Conservation (phyloP, 2,797 vertebrate species). For the Coilia nasus region DNA sequence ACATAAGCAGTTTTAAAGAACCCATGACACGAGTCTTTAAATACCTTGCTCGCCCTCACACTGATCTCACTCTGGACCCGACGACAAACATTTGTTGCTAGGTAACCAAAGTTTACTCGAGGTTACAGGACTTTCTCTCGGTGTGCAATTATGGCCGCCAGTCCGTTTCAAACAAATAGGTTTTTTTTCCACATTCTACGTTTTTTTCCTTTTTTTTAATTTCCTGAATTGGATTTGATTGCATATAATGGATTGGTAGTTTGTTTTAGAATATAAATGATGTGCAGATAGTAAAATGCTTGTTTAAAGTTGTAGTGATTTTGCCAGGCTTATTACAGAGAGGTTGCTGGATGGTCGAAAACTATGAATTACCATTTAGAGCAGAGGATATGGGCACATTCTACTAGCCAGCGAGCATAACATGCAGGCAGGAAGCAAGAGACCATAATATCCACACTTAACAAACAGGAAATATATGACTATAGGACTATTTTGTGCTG, state of each 20-base stretch:
- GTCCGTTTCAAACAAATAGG: neutral
- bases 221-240: neutral
- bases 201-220: neutral
- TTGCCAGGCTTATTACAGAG: neutral
- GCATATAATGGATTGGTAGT: neutral
- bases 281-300: neutral
- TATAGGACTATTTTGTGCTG: no score
- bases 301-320: neutral
- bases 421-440: neutral
- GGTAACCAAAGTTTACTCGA: slow-evolving; percentile 42
- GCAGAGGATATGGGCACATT: neutral
- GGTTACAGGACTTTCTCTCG: slow-evolving; percentile 29
- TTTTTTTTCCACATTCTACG: neutral
- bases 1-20: slow-evolving; percentile 19
- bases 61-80: slow-evolving; percentile 34
- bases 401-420: no score
- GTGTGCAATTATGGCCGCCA: slow-evolving; percentile 16
- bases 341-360: neutral
- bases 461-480: neutral
- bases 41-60: neutral
- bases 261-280: neutral
- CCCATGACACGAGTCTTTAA: slow-evolving; percentile 22
- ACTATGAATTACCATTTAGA: neutral
- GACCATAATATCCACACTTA: neutral
- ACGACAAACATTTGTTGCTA: slow-evolving; percentile 38